A percentile compares a stretch with the other conserved stretches of the same genome.
Evolutionary conservation across 1,140 invertebrate species (phyloP).

Genomic region (Zaprionus gabonicus): DNA sequence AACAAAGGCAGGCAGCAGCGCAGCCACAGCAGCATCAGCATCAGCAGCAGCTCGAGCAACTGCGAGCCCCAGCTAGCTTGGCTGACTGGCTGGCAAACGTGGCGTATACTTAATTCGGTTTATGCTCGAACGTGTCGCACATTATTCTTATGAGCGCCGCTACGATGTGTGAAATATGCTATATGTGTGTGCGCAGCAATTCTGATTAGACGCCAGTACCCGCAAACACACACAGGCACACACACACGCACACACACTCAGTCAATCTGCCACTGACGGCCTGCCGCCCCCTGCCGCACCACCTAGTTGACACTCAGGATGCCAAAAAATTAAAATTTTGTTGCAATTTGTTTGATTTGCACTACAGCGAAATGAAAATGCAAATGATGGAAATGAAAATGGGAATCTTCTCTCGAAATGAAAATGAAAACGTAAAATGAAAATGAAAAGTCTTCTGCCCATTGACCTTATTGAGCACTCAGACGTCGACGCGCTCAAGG

Average conservation of each 20-base stretch:
- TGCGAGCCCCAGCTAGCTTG: constrained; percentile 26
- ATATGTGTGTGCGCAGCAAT: constrained; percentile 73
- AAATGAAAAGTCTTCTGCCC: constrained; percentile 71
- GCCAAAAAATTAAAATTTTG: constrained; percentile 71
- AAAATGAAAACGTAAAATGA: constrained; percentile 62
- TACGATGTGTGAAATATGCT: constrained; percentile 80
- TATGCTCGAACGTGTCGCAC: constrained; percentile 80
- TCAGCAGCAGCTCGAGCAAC: background rate
- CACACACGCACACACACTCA: background rate
- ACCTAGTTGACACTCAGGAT: constrained; percentile 46
- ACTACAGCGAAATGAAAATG: constrained; percentile 71
- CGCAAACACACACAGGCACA: constrained; percentile 8
- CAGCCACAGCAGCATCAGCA: background rate
- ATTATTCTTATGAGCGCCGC: constrained; percentile 72
- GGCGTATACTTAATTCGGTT: constrained; percentile 82
- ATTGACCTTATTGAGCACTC: constrained; percentile 79
- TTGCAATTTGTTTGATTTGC: constrained; percentile 79
- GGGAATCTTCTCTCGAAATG: constrained; percentile 30
- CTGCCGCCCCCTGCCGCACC: background rate
- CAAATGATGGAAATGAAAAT: constrained; percentile 71
- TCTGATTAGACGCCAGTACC: constrained; percentile 57
- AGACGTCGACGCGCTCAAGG: constrained; percentile 26
- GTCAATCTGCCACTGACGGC: background rate
- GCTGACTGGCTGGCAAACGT: constrained; percentile 69
- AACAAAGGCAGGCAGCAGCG: too few relatives aligned